A percentile compares a stretch with the other conserved stretches of the same genome.
phyloP scores from a whole-genome alignment of 2,113 vertebrate species.

The Aphyosemion australe region DNA sequence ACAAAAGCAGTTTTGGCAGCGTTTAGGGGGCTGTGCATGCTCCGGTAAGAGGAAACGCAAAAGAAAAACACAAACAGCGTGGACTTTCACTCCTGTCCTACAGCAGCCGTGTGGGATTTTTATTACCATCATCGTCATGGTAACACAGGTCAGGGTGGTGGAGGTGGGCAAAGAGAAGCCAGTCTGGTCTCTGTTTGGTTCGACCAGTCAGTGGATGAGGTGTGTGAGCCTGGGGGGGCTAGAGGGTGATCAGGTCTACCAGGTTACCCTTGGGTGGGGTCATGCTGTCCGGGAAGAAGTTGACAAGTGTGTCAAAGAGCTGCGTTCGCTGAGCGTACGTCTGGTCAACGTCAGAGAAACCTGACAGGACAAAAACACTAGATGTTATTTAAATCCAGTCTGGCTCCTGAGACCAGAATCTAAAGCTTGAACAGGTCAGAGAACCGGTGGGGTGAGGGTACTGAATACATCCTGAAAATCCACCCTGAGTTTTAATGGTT shows the following conservation, averaged over 20 bases:
- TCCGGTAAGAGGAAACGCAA: no score
- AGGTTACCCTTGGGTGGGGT: constrained; percentile 98
- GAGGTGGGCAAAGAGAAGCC: constrained; percentile 1
- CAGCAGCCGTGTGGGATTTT: constrained; percentile 17
- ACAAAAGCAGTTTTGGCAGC: not conserved
- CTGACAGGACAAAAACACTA: constrained; percentile 63
- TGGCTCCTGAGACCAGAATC: no score
- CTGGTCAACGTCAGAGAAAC: constrained; percentile 96
- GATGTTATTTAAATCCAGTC: no score
- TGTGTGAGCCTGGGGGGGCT: constrained; percentile 51
- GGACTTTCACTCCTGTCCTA: constrained; percentile 1
- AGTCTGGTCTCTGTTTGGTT: not conserved
- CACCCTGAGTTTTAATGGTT: no score
- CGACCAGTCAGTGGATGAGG: constrained; percentile 11
- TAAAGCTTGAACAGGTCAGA: no score
- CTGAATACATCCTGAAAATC: no score
- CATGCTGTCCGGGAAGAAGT: constrained; percentile 99
- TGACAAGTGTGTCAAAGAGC: constrained; percentile 97
- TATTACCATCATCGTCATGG: not conserved
- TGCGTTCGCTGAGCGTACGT: constrained; percentile 97
- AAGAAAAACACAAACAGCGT: constrained; percentile 5
- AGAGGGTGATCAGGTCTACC: constrained; percentile 98
- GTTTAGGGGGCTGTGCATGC: not conserved
- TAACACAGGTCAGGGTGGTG: constrained; percentile 17
- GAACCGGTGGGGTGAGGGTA: no score